These are phyloP conservation scores for Meghimatium bilineatum DNA, from an alignment of 2,888 invertebrate species.

Conservation along the genomic window DNA sequence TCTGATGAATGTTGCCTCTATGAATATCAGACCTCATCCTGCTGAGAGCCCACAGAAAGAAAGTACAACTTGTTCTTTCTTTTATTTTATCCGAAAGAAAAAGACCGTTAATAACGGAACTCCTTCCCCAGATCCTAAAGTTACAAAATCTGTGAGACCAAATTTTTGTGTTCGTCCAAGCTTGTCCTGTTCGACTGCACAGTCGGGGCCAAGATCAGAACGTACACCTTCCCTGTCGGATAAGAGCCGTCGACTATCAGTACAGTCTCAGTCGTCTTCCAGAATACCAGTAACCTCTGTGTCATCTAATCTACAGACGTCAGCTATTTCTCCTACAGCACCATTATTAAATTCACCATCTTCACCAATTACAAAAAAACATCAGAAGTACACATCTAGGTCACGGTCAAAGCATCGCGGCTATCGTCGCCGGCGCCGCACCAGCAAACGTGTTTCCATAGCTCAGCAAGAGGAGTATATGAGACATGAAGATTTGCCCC, in stretches of 20 bases:
- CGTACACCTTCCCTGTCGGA: neutral
- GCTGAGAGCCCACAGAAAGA: conserved; percentile 12
- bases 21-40: neutral
- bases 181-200: neutral
- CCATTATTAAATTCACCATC: neutral
- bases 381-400: conserved; percentile 21
- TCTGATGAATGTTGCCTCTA: neutral
- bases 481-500: conserved; percentile 27
- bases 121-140: conserved; percentile 15
- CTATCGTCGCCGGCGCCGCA: conserved; percentile 18
- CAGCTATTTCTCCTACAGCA: neutral
- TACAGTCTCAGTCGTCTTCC: neutral
- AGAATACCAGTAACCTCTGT: conserved; percentile 5
- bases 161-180: neutral
- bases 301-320: neutral
- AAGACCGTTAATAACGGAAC: neutral
- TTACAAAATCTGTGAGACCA: neutral
- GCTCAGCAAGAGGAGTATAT: conserved; percentile 11
- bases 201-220: conserved; percentile 22
- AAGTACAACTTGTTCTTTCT: conserved; percentile 24
- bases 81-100: conserved; percentile 19
- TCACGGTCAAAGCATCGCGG: conserved; percentile 27
- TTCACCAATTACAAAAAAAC: neutral
- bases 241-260: conserved; percentile 11
- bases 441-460: neutral